A percentile compares a stretch with the other conserved stretches of the same genome.
Evolutionary conservation across 2,888 invertebrate species (phyloP).

Genomic region (Protula sp.): DNA sequence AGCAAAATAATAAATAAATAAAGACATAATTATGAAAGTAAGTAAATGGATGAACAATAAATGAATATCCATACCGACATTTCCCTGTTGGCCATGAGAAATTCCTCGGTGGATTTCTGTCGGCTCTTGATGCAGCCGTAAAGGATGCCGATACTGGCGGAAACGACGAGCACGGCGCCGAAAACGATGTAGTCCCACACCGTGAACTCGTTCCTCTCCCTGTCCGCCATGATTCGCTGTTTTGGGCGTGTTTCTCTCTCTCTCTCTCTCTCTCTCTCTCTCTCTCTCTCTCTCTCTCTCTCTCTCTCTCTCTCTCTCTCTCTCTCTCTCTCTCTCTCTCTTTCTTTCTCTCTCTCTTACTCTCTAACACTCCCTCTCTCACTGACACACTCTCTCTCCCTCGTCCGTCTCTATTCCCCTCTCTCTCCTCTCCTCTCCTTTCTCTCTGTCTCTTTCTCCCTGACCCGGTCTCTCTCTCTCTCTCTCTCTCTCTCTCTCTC

Average conservation of each 20-base stretch:
- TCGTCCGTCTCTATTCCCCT: too few relatives aligned
- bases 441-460: too few relatives aligned
- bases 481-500: neutral
- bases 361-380: too few relatives aligned
- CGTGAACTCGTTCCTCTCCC: neutral
- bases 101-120: slow-evolving; percentile 36
- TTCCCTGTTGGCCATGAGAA: slow-evolving; percentile 42
- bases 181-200: neutral
- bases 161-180: neutral
- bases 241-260: neutral
- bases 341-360: too few relatives aligned
- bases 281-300: slow-evolving; percentile 8
- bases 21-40: neutral
- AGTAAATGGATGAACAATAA: too few relatives aligned
- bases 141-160: slow-evolving; percentile 21
- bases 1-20: too few relatives aligned
- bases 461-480: too few relatives aligned
- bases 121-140: too few relatives aligned
- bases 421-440: too few relatives aligned
- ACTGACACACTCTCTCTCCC: neutral
- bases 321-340: neutral
- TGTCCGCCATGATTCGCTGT: neutral
- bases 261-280: slow-evolving; percentile 9
- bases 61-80: too few relatives aligned
- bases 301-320: slow-evolving; percentile 1